Base-by-base conservation (phyloP, 2,797 vertebrate species). In the Myotis daubentonii region DNA sequence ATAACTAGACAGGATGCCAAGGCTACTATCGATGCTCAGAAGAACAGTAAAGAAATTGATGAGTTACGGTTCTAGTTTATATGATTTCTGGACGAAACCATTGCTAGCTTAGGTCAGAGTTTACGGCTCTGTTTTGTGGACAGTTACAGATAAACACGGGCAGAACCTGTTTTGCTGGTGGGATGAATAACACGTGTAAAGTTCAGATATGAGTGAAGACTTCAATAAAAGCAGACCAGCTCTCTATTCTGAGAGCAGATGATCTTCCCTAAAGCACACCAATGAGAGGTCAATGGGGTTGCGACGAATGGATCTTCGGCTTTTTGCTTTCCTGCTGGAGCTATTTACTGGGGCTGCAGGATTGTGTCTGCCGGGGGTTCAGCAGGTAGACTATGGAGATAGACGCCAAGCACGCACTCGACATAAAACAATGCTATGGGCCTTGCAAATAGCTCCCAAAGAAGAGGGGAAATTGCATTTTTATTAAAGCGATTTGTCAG, bases 401-500 rank as follows among this genome's bases (percentile, higher is more conserved):
- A 74, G 51, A 74, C 17, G 33, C 11, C 28, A 47, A 49, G 17
- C 20, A 6, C 2, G 15, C 75, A 20, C 38, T 25, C 70, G 8
- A 44, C 17, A 68, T 74, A 78, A 89, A 7, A 51, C 25, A 60
- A 84, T 47, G 57, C 66, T n/a, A 0, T 3, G 9, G 70, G 62
- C 71, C 65, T 88, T 80, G 53, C 51, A 28, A 1, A 6, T 87
- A 91, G 53, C 82, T 82, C 41, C 85, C 38, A 84, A 94, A 84
- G 74, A 97, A 84, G 91, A 44, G 36, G 85, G 57, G 33, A 60
- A 76, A 88, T 2, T 75, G 41, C n/a, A 2, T 33, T 90, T 82
- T 91, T 92, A 47, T 89, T 97, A 95, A 97, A 97, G 66, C 5
- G 33, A 87, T 97, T 97, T 94, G 88, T 96, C 91, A 94, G 93